Evolutionary conservation across 2,888 invertebrate genomes (phyloP), one percentile per base, ranked within the genome.

Genomic region (Serrognathus titanus): DNA sequence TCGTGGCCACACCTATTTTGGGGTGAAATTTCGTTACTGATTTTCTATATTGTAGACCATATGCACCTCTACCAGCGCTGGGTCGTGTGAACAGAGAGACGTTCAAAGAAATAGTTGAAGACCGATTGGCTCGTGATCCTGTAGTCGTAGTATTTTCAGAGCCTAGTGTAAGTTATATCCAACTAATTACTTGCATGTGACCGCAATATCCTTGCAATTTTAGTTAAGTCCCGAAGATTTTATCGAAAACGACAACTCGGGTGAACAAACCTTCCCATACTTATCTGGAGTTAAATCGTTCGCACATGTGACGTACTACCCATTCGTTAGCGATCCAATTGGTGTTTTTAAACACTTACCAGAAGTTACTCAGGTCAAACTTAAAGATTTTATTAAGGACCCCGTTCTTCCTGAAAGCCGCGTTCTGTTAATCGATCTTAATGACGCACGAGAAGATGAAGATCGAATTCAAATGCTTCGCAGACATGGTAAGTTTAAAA

Each of bases 311-410:
- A 75, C 81, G 1, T 89, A 87, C 70, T 75, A 86, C 51, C 82
- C 87, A 7, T 80, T 82, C 13, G 90, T 90, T 0, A 80, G 84
- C 45, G 80, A 82, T 57, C 82, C 89, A 0, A 58, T 85, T 9
- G 75, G 76, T 1, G 82, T 81, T 0, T 66, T 90, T 38, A 79
- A 83, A 62, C 75, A 80, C 31, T 66, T 85, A 5, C 78, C 66
- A 39, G 66, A 69, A 51, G 63, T 74, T 11, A 62, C 66, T 13
- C 72, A 73, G 65, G 57, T 74, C 46, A 67, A 73, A 6, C 63
- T 73, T 37, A 69, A 69, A 48, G 65, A 66, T 39, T 61, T 75
- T 45, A 58, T 65, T n/a, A 62, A 67, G 49, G 61, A 67, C 54
- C 62, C 67, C 31, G 66, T 78, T 50, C 75, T 80, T 13, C 77